Conservation (phyloP, 2,888 invertebrate genomes). For the Bedellia somnulentella region DNA sequence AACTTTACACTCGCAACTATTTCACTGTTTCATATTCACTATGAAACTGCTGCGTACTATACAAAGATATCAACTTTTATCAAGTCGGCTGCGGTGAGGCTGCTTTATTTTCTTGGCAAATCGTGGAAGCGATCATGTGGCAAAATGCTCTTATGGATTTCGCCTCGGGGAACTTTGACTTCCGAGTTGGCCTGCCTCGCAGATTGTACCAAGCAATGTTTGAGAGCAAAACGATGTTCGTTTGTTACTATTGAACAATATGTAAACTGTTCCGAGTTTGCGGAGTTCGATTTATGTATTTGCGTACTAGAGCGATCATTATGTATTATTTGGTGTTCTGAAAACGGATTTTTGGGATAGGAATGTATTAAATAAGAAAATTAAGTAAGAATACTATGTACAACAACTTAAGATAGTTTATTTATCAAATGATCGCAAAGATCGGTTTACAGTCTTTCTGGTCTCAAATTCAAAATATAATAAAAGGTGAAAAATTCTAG, state of each 20-base stretch:
- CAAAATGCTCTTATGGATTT: constrained; percentile 56
- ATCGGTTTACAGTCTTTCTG: too few species aligned
- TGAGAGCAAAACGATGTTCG: constrained; percentile 55
- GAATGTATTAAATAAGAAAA: too few species aligned
- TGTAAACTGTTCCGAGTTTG: too few species aligned
- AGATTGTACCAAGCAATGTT: constrained; percentile 21
- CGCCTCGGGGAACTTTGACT: constrained; percentile 53
- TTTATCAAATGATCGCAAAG: too few species aligned
- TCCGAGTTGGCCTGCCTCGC: constrained; percentile 25
- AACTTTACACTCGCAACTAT: too few species aligned
- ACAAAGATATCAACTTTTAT: not conserved
- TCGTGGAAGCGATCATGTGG: constrained; percentile 57
- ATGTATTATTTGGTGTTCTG: too few species aligned
- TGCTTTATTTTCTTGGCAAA: constrained; percentile 55
- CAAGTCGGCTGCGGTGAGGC: constrained; percentile 27
- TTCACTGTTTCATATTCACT: constrained; percentile 34
- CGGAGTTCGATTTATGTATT: constrained; percentile 17
- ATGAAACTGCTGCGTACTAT: too few species aligned
- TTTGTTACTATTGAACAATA: constrained; percentile 29
- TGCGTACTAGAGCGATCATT: constrained; percentile 9
- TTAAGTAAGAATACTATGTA: too few species aligned
- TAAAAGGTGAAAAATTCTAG: too few species aligned
- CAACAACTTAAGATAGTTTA: too few species aligned
- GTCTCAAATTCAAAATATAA: too few species aligned
- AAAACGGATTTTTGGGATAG: too few species aligned